Conservation (phyloP, 92 coral and sea anemone genomes). For the Epizoanthus ramosus region DNA sequence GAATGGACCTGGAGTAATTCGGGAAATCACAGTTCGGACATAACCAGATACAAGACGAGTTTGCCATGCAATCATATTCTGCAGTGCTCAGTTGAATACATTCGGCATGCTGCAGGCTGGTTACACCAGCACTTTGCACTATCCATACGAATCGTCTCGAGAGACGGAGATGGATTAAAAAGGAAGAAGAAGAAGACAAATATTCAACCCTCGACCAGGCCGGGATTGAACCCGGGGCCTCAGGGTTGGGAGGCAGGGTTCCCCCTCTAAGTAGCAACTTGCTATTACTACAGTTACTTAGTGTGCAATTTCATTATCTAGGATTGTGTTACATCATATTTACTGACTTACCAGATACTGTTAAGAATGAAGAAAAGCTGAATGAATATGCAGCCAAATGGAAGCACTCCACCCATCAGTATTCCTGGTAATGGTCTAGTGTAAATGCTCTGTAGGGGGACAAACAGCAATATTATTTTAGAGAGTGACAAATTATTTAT, state of each 20-base stretch:
- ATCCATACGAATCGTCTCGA: too few species aligned
- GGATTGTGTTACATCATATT: background rate
- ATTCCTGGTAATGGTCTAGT: constrained; percentile 92
- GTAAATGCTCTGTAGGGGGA: constrained; percentile 81
- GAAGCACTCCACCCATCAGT: constrained; percentile 95
- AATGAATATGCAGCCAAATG: constrained; percentile 96
- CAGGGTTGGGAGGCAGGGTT: too few species aligned
- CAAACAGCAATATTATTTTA: background rate
- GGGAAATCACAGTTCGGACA: constrained; percentile 25
- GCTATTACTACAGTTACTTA: too few species aligned
- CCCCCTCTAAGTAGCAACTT: too few species aligned
- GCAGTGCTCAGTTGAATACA: background rate
- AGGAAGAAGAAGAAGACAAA: too few species aligned
- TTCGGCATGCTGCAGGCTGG: background rate
- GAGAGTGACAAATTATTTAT: background rate
- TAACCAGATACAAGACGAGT: constrained; percentile 27
- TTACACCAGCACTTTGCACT: too few species aligned
- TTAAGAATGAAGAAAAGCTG: constrained; percentile 92
- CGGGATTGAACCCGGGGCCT: too few species aligned
- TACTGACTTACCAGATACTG: constrained; percentile 88
- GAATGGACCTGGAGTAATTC: constrained; percentile 29
- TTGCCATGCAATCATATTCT: constrained; percentile 16
- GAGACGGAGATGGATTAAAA: too few species aligned
- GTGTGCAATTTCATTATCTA: background rate
- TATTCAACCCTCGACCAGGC: too few species aligned